Conservation (phyloP, 2,113 vertebrate species). For the Penelope pileata region DNA sequence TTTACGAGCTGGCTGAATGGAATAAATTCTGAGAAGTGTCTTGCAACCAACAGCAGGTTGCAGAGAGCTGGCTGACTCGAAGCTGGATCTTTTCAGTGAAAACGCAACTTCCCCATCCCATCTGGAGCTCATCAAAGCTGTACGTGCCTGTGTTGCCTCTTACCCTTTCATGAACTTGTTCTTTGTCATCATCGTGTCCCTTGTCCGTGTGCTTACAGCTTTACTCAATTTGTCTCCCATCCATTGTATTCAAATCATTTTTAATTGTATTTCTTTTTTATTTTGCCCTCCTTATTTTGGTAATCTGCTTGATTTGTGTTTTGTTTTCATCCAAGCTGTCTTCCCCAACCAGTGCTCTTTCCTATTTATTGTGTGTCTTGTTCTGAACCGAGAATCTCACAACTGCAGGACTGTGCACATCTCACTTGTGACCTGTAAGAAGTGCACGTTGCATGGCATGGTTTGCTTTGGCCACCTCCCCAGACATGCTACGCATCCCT, state of each 20-base stretch:
- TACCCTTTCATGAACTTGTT: background rate
- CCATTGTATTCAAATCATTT: background rate
- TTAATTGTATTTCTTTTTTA: background rate
- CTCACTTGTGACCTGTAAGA: background rate
- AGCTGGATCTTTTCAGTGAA: background rate
- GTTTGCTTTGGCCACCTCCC: background rate
- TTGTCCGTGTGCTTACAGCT: background rate
- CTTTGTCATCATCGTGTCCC: background rate
- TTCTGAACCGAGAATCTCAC: background rate
- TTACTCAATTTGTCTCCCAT: background rate
- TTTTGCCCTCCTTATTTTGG: no score
- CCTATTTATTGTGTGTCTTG: background rate
- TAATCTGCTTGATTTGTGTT: background rate
- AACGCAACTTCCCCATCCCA: background rate
- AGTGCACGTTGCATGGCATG: background rate
- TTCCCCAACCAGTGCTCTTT: background rate
- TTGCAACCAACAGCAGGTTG: background rate
- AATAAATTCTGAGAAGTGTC: background rate
- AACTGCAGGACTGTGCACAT: background rate
- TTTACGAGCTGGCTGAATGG: background rate
- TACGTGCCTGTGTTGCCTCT: background rate
- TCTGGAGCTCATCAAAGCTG: background rate
- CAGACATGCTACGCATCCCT: fast-evolving
- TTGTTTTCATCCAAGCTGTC: background rate
- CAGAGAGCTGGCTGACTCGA: background rate